Percentiles rank a stretch among this genome's conserved stretches.
phyloP scores from a whole-genome alignment of 2,797 vertebrate genomes.

The Leptoclinus maculatus region DNA sequence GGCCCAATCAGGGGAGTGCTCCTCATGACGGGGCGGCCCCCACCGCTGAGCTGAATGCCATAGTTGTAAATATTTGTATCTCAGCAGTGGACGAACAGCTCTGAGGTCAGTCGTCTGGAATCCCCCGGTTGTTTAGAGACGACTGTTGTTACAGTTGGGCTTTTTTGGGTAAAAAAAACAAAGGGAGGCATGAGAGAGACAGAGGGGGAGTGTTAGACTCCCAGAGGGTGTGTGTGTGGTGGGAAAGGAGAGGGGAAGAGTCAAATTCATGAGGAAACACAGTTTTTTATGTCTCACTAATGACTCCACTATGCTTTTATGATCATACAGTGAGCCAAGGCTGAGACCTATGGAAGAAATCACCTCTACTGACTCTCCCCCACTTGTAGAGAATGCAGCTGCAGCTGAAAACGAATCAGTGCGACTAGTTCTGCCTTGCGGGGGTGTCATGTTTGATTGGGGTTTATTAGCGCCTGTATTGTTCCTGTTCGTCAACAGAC shows the following conservation, averaged over 20 bases:
- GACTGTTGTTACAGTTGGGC: slow-evolving; percentile 93
- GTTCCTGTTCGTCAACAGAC: slow-evolving; percentile 84
- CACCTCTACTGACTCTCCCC: slow-evolving; percentile 3
- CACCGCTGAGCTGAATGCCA: slow-evolving; percentile 85
- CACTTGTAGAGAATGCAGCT: slow-evolving; percentile 23
- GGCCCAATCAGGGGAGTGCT: slow-evolving; percentile 87
- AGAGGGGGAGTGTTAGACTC: slow-evolving; percentile 78
- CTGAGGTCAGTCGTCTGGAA: slow-evolving; percentile 96
- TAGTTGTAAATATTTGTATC: slow-evolving; percentile 96
- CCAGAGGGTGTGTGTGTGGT: too few species aligned
- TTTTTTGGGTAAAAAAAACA: slow-evolving; percentile 82
- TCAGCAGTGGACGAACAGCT: slow-evolving; percentile 88
- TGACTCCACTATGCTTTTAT: not conserved
- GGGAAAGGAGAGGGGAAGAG: too few species aligned
- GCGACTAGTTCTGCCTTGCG: slow-evolving; percentile 46
- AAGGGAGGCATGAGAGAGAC: slow-evolving; percentile 75
- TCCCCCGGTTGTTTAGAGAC: slow-evolving; percentile 93
- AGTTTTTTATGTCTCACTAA: not conserved
- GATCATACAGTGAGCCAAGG: slow-evolving; percentile 7
- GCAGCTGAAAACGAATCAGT: slow-evolving; percentile 44
- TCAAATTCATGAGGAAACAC: not conserved
- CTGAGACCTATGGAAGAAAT: slow-evolving; percentile 25
- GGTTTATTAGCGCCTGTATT: slow-evolving; percentile 82
- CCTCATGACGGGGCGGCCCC: slow-evolving; percentile 82
- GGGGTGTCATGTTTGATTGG: slow-evolving; percentile 85